These are phyloP conservation scores for Tenebrosternarchus preto DNA, from an alignment of 2,113 vertebrate genomes.

Conservation along the genomic window DNA sequence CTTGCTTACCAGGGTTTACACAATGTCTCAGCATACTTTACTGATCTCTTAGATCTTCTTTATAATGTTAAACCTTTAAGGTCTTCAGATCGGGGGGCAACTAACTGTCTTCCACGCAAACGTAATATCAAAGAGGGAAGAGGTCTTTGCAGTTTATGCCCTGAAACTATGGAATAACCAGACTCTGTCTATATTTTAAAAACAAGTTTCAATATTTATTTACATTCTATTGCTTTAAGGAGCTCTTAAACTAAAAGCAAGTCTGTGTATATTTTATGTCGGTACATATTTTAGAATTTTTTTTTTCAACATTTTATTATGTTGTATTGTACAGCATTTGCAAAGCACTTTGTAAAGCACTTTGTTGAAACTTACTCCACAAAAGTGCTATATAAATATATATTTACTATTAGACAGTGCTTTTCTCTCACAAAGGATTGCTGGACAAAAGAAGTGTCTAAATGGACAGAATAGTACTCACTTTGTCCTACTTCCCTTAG, in stretches of 20 bases:
- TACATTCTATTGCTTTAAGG: no score
- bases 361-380: background rate
- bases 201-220: no score
- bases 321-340: background rate
- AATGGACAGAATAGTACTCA: background rate
- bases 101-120: background rate
- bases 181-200: background rate
- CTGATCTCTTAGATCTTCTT: background rate
- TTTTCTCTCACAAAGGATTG: slow-evolving; percentile 39
- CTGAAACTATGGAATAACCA: background rate
- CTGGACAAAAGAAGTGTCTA: slow-evolving; percentile 22
- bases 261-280: background rate
- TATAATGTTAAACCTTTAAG: background rate
- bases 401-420: slow-evolving; percentile 25
- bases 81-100: background rate
- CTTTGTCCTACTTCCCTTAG: background rate
- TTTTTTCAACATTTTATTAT: background rate
- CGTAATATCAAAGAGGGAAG: background rate
- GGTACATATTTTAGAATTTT: no score
- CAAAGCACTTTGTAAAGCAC: background rate
- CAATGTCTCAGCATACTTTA: background rate
- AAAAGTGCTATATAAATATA: background rate
- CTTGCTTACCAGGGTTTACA: background rate
- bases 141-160: background rate
- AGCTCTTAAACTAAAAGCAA: background rate